These are phyloP conservation scores for Strigamia maritima DNA, from an alignment of 2,888 invertebrate species.

Conservation along the genomic window DNA sequence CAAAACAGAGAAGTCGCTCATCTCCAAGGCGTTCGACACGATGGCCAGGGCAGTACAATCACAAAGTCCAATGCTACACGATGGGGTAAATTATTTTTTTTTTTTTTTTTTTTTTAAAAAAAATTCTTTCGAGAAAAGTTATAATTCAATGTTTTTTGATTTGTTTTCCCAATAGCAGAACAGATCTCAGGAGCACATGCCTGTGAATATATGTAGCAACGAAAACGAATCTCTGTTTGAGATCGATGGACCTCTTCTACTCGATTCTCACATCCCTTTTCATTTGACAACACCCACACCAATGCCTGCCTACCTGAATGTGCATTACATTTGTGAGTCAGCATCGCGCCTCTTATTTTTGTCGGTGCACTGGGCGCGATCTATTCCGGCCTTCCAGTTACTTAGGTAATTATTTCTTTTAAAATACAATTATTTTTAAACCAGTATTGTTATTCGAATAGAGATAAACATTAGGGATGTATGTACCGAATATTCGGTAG, in stretches of 20 bases:
- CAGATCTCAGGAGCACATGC: conserved; percentile 46
- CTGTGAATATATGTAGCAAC: conserved; percentile 44
- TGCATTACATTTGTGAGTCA: conserved; percentile 93
- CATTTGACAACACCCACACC: conserved; percentile 71
- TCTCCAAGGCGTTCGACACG: conserved; percentile 70
- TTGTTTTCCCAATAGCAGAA: conserved; percentile 12
- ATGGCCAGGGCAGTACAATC: conserved; percentile 59
- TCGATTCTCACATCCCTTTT: conserved; percentile 68
- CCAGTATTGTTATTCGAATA: too few relatives aligned
- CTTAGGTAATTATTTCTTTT: conserved; percentile 72
- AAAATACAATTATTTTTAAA: too few relatives aligned
- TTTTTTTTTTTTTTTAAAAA: conserved; percentile 27
- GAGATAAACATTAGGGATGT: too few relatives aligned
- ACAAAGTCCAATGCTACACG: conserved; percentile 40
- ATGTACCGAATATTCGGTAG: too few relatives aligned
- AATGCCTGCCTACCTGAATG: conserved; percentile 82
- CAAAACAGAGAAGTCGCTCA: conserved; percentile 62
- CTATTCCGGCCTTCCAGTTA: conserved; percentile 75
- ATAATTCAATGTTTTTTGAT: not conserved
- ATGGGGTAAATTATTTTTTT: conserved; percentile 36
- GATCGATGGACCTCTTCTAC: conserved; percentile 62
- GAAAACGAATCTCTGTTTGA: conserved; percentile 49
- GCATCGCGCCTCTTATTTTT: conserved; percentile 87
- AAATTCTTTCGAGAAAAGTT: not conserved
- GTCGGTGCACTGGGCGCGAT: conserved; percentile 83